phyloP scores from a whole-genome alignment of 2,797 vertebrate genomes.

The Acanthurus tractus region DNA sequence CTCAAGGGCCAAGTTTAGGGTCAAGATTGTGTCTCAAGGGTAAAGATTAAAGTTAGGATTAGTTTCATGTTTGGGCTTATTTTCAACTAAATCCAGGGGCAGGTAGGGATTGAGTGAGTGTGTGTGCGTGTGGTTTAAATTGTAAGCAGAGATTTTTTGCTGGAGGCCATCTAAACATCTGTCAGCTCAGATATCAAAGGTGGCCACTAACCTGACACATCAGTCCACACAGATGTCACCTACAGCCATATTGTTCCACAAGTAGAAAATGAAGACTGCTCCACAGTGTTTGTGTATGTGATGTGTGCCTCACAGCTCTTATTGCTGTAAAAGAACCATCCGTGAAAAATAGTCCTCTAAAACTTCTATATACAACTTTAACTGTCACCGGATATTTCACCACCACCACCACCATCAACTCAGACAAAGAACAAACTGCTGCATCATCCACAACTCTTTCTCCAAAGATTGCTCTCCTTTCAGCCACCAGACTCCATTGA shows the following conservation, averaged over 20 bases:
- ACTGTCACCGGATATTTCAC: no score
- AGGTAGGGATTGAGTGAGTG: constrained; percentile 36
- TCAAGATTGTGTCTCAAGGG: constrained; percentile 13
- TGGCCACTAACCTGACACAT: constrained; percentile 44
- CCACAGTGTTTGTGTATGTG: constrained; percentile 10
- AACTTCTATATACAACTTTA: no score
- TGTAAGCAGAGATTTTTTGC: constrained; percentile 50
- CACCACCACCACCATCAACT: no score
- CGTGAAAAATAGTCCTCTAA: neutral
- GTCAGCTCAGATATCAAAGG: constrained; percentile 78
- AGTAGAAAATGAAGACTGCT: constrained; percentile 37
- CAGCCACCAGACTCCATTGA: no score
- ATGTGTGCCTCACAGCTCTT: constrained; percentile 5
- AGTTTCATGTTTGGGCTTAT: constrained; percentile 46
- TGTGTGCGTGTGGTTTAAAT: constrained; percentile 20
- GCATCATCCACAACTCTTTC: no score
- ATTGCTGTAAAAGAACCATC: neutral
- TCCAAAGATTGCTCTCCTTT: no score
- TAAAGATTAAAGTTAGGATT: constrained; percentile 50
- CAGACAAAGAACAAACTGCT: no score
- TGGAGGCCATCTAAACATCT: constrained; percentile 63
- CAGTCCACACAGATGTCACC: constrained; percentile 53
- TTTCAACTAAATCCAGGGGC: constrained; percentile 43
- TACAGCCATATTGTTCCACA: constrained; percentile 36
- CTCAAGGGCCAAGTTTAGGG: neutral